These are phyloP conservation scores for Clytia hemisphaerica DNA, from an alignment of 30 jellyfish, hydroid and myxozoan genomes.

Conservation along the genomic window DNA sequence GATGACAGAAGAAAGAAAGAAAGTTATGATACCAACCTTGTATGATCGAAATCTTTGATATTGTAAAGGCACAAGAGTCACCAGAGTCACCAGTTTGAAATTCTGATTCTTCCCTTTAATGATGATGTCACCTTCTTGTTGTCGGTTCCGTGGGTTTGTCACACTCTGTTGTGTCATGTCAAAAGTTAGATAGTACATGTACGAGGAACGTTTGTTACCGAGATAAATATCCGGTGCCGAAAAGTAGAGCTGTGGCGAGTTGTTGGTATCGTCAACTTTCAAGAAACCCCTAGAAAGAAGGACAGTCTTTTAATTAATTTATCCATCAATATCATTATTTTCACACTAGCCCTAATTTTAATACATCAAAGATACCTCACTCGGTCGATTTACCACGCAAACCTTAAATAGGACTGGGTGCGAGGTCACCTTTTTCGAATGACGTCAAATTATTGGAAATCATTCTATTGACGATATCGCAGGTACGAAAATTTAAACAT, in stretches of 20 bases:
- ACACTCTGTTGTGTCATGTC: slow-evolving; percentile 52
- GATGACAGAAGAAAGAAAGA: background rate
- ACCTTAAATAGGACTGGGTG: too few relatives aligned
- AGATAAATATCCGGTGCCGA: slow-evolving; percentile 83
- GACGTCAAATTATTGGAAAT: too few relatives aligned
- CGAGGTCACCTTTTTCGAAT: too few relatives aligned
- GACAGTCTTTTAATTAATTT: too few relatives aligned
- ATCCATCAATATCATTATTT: too few relatives aligned
- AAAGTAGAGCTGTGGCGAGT: slow-evolving; percentile 40
- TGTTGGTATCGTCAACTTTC: slow-evolving; percentile 35
- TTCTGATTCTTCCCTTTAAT: slow-evolving; percentile 45
- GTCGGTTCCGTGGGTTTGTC: slow-evolving; percentile 33
- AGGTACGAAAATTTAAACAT: too few relatives aligned
- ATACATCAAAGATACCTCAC: too few relatives aligned
- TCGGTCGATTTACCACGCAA: too few relatives aligned
- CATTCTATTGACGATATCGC: too few relatives aligned
- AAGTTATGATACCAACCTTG: slow-evolving; percentile 28
- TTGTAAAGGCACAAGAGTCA: slow-evolving; percentile 45
- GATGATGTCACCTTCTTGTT: slow-evolving; percentile 73
- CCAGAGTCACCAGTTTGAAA: slow-evolving; percentile 45
- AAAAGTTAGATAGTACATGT: slow-evolving; percentile 72
- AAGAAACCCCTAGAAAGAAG: slow-evolving; percentile 62
- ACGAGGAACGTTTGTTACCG: slow-evolving; percentile 73
- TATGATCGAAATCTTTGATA: slow-evolving; percentile 42
- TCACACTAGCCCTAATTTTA: too few relatives aligned